phyloP scores from a whole-genome alignment of 2,113 vertebrate species.

The Hoplias malabaricus region DNA sequence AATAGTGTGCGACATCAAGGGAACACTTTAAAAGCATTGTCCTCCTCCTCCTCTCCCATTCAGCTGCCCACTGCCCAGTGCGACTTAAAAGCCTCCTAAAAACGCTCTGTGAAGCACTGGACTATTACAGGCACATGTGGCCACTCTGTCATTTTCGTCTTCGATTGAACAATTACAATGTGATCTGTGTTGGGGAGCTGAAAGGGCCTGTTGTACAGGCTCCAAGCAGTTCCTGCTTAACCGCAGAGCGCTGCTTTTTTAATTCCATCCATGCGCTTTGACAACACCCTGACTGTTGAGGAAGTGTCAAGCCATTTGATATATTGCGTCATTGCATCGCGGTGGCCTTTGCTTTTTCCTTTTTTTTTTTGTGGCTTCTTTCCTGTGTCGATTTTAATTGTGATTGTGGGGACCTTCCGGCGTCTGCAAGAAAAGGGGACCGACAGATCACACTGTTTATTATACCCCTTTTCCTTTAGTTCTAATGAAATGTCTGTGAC shows the following conservation, averaged over 20 bases:
- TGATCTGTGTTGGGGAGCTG: constrained; percentile 74
- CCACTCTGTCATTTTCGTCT: constrained; percentile 74
- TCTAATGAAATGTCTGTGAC: too few relatives aligned
- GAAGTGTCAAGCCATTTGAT: constrained; percentile 75
- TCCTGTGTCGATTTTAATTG: constrained; percentile 46
- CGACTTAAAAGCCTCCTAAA: constrained; percentile 56
- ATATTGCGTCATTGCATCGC: constrained; percentile 72
- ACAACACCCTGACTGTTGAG: constrained; percentile 74
- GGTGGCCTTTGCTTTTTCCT: constrained; percentile 60
- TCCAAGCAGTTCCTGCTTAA: constrained; percentile 70
- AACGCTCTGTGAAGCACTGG: constrained; percentile 64
- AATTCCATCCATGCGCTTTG: constrained; percentile 72
- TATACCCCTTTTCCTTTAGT: too few relatives aligned
- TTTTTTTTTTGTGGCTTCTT: constrained; percentile 50
- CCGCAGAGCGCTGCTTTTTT: constrained; percentile 70
- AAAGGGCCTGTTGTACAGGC: constrained; percentile 74
- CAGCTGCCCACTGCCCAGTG: constrained; percentile 55
- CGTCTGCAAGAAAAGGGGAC: constrained; percentile 14
- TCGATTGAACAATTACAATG: constrained; percentile 77
- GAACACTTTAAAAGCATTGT: constrained; percentile 44
- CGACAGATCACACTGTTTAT: constrained; percentile 8
- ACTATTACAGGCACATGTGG: constrained; percentile 70
- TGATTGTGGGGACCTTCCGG: constrained; percentile 31
- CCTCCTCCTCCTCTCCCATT: constrained; percentile 34
- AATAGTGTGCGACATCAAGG: constrained; percentile 56